Evolutionary conservation across 2,888 invertebrate species (phyloP).

Genomic region (Desoria tigrina): DNA sequence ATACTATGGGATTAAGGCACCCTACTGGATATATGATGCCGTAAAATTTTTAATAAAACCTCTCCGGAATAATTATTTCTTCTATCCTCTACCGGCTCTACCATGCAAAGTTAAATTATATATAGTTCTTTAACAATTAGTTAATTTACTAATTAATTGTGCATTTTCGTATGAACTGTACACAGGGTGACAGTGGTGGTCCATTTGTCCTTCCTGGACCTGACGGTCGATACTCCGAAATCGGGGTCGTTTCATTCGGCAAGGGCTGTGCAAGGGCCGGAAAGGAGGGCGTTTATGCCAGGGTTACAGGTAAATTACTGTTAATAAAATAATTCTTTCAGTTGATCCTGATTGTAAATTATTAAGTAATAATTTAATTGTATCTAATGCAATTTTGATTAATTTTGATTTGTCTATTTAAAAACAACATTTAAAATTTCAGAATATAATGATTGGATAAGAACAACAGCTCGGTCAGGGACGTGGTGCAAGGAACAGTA

Average conservation of each 20-base stretch:
- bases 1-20: no score
- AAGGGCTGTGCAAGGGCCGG: slow-evolving; percentile 47
- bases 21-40: no score
- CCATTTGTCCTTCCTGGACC: slow-evolving; percentile 33
- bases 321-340: not conserved
- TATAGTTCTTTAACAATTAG: no score
- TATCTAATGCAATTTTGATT: no score
- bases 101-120: no score
- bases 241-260: slow-evolving; percentile 49
- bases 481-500: slow-evolving; percentile 41
- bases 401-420: no score
- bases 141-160: no score
- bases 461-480: slow-evolving; percentile 37
- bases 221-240: slow-evolving; percentile 36
- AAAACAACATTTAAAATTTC: no score
- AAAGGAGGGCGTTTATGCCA: slow-evolving; percentile 46
- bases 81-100: no score
- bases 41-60: no score
- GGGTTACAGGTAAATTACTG: slow-evolving; percentile 36
- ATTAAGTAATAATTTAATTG: not conserved
- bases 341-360: not conserved
- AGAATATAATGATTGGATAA: slow-evolving; percentile 48
- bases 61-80: no score
- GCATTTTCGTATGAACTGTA: slow-evolving; percentile 3
- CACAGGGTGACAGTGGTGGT: slow-evolving; percentile 50